Evolutionary conservation across 1,140 invertebrate genomes (phyloP).

Genomic region (Trachymyrmex cornetzi): DNA sequence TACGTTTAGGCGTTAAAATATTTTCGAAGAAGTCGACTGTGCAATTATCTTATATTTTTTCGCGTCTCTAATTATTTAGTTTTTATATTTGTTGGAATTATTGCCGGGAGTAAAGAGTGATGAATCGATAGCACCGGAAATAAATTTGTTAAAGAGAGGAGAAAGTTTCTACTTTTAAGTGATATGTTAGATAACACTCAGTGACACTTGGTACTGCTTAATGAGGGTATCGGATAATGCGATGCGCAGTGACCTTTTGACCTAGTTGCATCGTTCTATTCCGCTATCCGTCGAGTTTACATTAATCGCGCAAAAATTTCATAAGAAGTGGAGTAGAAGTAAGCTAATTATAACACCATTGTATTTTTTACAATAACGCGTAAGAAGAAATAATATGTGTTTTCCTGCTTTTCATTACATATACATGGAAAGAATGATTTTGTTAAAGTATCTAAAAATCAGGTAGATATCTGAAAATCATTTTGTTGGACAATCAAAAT

Average conservation of each 20-base stretch:
- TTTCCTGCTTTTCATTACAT: neutral
- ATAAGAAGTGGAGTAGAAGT: conserved; percentile 28
- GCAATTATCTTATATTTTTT: neutral
- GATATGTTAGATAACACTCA: conserved; percentile 18
- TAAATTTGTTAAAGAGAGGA: conserved; percentile 22
- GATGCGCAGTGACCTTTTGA: conserved; percentile 50
- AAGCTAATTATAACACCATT: conserved; percentile 32
- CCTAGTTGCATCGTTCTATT: conserved; percentile 34
- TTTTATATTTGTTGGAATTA: neutral
- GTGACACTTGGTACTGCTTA: conserved; percentile 48
- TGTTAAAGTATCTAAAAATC: too few species aligned
- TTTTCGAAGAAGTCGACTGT: neutral
- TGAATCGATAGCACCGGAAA: neutral
- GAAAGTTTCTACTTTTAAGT: conserved; percentile 23
- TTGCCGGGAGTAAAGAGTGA: neutral
- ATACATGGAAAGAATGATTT: too few species aligned
- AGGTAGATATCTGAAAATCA: too few species aligned
- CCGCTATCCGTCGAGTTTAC: conserved; percentile 21
- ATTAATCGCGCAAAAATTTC: conserved; percentile 37
- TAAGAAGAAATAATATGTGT: neutral
- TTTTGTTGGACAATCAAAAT: too few species aligned
- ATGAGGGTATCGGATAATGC: conserved; percentile 45
- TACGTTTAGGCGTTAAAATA: neutral
- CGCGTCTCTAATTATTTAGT: neutral
- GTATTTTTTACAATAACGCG: neutral